phyloP scores from a whole-genome alignment of 2,113 vertebrate genomes.

The Empidonax traillii region DNA sequence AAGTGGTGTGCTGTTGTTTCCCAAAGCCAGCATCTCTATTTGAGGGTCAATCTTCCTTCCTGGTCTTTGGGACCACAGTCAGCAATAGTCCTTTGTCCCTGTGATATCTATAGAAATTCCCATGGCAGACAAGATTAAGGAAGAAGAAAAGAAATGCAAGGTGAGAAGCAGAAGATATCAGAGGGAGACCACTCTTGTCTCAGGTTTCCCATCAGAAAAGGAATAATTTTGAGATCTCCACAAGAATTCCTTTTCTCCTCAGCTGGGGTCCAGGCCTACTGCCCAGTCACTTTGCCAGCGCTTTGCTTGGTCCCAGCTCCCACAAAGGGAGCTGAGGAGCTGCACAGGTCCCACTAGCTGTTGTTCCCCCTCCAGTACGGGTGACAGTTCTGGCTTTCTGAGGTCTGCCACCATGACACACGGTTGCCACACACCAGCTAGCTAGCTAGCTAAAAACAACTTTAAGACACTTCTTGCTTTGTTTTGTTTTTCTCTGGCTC shows the following conservation, averaged over 20 bases:
- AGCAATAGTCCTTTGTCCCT: not conserved
- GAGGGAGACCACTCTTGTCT: not conserved
- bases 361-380: not conserved
- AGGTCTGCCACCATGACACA: fast-evolving
- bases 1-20: not conserved
- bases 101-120: not conserved
- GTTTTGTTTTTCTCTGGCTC: not conserved
- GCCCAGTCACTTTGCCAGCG: not conserved
- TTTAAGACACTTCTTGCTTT: not conserved
- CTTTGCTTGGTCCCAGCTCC: not conserved
- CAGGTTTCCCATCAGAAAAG: not conserved
- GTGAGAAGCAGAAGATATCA: not conserved
- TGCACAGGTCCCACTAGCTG: not conserved
- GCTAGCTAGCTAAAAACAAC: not conserved
- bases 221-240: not conserved
- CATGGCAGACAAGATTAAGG: not conserved
- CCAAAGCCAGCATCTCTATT: not conserved
- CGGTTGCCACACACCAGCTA: not conserved
- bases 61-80: not conserved
- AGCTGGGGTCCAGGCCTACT: not conserved
- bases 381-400: not conserved
- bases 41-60: not conserved
- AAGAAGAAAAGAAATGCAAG: not conserved
- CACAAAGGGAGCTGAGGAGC: not conserved
- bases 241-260: not conserved